Percentiles rank a stretch among this genome's conserved stretches.
phyloP scores from a whole-genome alignment of 1,140 invertebrate species.

The Ceratina calcarata region DNA sequence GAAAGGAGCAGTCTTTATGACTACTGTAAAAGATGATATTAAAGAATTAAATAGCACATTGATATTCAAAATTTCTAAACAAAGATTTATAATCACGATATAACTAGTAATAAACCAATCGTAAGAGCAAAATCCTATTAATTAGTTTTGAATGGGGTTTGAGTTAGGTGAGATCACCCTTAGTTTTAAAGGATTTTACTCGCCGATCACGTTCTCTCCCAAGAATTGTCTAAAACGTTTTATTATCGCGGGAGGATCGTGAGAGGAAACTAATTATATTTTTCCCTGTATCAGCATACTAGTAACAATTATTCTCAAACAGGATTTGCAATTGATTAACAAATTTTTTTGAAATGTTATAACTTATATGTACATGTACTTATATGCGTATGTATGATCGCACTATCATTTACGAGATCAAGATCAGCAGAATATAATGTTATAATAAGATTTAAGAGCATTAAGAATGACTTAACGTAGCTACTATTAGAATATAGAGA shows the following conservation, averaged over 20 bases:
- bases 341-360: no score
- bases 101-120: no score
- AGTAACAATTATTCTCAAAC: background rate
- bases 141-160: no score
- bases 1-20: no score
- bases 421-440: background rate
- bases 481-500: background rate
- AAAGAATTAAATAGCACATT: no score
- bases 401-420: no score
- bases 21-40: no score
- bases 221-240: conserved; percentile 12
- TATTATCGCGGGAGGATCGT: background rate
- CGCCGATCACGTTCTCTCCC: background rate
- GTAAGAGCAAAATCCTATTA: background rate
- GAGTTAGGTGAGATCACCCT: background rate
- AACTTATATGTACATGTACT: no score
- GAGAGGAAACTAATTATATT: background rate
- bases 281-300: background rate
- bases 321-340: background rate
- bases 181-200: conserved; percentile 1
- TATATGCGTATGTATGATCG: no score
- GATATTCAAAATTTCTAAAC: no score
- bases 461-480: background rate
- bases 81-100: no score
- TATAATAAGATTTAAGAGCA: background rate